Evolutionary conservation across 1,140 invertebrate genomes (phyloP).

Genomic region (Drosophila micromelanica): DNA sequence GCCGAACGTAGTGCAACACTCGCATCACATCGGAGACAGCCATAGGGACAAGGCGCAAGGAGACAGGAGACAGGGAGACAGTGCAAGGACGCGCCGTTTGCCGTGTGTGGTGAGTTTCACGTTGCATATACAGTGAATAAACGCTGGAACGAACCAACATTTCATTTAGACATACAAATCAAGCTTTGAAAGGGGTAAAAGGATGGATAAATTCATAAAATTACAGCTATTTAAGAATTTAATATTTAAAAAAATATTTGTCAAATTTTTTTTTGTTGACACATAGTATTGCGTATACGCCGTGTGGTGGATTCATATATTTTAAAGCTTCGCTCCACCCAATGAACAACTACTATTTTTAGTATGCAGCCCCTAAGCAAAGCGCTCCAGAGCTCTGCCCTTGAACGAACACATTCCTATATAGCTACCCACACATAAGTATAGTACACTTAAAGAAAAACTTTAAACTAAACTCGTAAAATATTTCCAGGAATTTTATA

Average conservation of each 20-base stretch:
- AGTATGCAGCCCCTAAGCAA: slow-evolving; percentile 40
- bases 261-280: neutral
- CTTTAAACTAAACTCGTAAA: no score
- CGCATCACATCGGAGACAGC: slow-evolving; percentile 2
- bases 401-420: slow-evolving; percentile 60
- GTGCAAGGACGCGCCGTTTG: slow-evolving; percentile 53
- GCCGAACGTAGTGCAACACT: slow-evolving; percentile 20
- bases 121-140: slow-evolving; percentile 34
- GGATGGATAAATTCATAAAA: no score
- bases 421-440: slow-evolving; percentile 7
- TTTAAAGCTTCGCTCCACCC: slow-evolving; percentile 17
- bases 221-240: no score
- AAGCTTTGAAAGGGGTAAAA: neutral
- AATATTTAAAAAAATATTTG: no score
- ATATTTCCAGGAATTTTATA: no score
- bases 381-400: slow-evolving; percentile 63
- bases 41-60: slow-evolving; percentile 14
- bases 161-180: neutral
- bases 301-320: slow-evolving; percentile 44
- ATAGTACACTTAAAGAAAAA: neutral
- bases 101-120: slow-evolving; percentile 64
- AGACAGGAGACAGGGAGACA: slow-evolving; percentile 21
- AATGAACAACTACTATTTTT: slow-evolving; percentile 53
- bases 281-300: slow-evolving; percentile 68
- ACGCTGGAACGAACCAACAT: neutral